Evolutionary conservation across 2,797 vertebrate species (phyloP).

Genomic region (Moxostoma hubbsi): DNA sequence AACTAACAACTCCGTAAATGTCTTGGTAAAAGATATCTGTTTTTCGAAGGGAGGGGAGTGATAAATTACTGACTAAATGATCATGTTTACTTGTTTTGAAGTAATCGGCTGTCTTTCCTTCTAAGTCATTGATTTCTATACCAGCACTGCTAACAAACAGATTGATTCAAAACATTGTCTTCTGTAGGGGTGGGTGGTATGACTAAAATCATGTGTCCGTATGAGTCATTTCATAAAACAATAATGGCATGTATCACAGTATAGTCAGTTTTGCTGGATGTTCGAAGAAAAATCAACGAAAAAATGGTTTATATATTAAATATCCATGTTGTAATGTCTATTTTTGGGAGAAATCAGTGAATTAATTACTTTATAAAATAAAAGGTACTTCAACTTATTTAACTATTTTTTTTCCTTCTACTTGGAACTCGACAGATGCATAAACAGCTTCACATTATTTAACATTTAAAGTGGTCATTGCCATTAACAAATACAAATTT

Average conservation of each 20-base stretch:
- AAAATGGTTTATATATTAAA: background rate
- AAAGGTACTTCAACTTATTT: background rate
- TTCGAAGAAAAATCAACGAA: background rate
- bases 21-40: background rate
- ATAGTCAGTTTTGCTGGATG: background rate
- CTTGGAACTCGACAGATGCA: background rate
- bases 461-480: background rate
- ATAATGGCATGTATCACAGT: too few relatives aligned
- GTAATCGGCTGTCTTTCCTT: background rate
- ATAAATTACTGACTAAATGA: background rate
- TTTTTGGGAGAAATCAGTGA: background rate
- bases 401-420: background rate
- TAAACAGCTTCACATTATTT: background rate
- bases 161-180: background rate
- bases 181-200: background rate
- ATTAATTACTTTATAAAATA: background rate
- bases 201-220: background rate
- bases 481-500: too few relatives aligned
- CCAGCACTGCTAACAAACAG: background rate
- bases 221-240: too few relatives aligned
- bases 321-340: background rate
- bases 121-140: background rate
- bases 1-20: background rate
- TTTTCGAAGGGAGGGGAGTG: background rate
- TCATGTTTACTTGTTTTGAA: background rate